Evolutionary conservation across 1,140 invertebrate species (phyloP), one percentile per base, ranked within the genome.

Genomic region (Microvelia longipes): DNA sequence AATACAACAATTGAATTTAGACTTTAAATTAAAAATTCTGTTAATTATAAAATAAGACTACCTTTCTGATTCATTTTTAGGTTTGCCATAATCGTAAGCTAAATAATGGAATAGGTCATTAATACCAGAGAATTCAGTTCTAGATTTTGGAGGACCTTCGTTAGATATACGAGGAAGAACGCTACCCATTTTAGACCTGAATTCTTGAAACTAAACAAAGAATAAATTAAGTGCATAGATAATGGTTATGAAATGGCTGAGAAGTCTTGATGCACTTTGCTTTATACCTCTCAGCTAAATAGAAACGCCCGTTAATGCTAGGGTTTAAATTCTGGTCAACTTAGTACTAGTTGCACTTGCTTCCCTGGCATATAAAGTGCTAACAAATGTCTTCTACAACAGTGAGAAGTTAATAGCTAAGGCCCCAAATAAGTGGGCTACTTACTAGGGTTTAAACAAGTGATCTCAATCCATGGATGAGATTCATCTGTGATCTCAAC

Each of bases 51-150:
- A n/a, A n/a, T n/a, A n/a, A n/a, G n/a, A 50, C 19, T 50, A 50
- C 35, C 35, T 50, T 19, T 50, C 19, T 50, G 62, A 25, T n/a
- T 25, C 62, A 65, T 63, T 50, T 15, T 30, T 25, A 66, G 67
- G 65, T 65, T 71, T 69, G 30, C 66, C 61, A 70, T 70, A 73
- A 1, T 69, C 71, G 29, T 60, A 29, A 63, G 87, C 83, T 72
- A 93, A 75, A 79, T 93, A 93, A 75, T 83, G 88, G 71, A 93
- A 80, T 30, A 93, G 80, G 81, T 93, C 91, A 73, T 87, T 92
- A 1, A 93, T 78, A 71, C 88, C 88, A 73, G 84, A 86, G 75
- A 96, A 96, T 77, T 96, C 92, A 63, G 90, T 93, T 78, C 92
- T 84, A 71, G 91, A 90, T 76, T 87, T 84, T 14, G 90, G 87